Evolutionary conservation across 35 echinoderm and acorn worm species (phyloP).

Genomic region (Ophiothrix spiculata): DNA sequence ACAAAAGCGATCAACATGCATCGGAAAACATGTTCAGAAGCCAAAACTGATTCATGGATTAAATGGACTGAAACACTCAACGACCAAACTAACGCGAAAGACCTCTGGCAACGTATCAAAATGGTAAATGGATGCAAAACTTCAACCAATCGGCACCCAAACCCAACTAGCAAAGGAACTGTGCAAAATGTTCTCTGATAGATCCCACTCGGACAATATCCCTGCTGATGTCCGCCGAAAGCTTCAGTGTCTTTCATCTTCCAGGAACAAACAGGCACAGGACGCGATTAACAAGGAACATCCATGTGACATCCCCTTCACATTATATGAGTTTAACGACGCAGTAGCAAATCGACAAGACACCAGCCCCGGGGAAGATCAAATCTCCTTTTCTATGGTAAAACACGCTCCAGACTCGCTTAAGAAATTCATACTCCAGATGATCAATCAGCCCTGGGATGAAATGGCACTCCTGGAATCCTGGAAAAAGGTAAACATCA

Average conservation of each 20-base stretch:
- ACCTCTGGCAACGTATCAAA: slow-evolving; percentile 20
- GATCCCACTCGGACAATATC: not conserved
- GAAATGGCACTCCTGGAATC: not conserved
- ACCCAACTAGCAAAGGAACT: slow-evolving; percentile 8
- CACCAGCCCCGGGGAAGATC: slow-evolving; percentile 7
- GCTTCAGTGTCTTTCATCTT: not conserved
- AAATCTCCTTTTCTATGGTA: slow-evolving; percentile 19
- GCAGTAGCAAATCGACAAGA: not conserved
- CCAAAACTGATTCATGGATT: not conserved
- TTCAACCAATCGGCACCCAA: not conserved
- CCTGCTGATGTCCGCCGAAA: not conserved
- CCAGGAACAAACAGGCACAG: not conserved
- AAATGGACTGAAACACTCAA: slow-evolving; percentile 19
- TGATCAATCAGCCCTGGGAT: slow-evolving; percentile 6
- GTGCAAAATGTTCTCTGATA: not conserved
- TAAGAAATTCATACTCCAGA: slow-evolving; percentile 1
- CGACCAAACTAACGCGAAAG: slow-evolving; percentile 1
- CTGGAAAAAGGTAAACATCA: slow-evolving; percentile 15
- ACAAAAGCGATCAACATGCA: slow-evolving; percentile 4
- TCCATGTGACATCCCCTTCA: not conserved
- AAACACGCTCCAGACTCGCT: not conserved
- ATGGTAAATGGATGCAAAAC: not conserved
- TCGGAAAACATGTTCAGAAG: not conserved
- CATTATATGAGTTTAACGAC: not conserved
- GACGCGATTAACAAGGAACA: not conserved